phyloP scores from a whole-genome alignment of 2,888 invertebrate genomes.

The Schizotus pectinicornis region DNA sequence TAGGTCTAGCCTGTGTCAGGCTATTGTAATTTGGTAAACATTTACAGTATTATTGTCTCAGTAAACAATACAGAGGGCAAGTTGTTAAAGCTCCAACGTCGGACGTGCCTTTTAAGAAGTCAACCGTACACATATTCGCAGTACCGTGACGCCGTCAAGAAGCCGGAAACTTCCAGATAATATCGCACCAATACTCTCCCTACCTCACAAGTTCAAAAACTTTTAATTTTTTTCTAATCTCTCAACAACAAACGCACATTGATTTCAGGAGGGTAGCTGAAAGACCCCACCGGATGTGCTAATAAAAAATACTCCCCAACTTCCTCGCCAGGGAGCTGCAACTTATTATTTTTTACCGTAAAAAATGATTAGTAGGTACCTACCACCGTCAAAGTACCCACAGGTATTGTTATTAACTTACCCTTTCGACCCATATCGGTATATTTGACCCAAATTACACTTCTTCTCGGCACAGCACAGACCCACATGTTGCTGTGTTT shows the following conservation, averaged over 20 bases:
- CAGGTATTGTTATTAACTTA: too few relatives aligned
- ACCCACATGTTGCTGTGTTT: too few relatives aligned
- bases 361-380: constrained; percentile 3
- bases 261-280: background rate
- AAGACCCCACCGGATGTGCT: constrained; percentile 20
- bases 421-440: too few relatives aligned
- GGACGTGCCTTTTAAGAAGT: constrained; percentile 38
- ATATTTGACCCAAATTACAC: too few relatives aligned
- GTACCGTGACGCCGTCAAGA: constrained; percentile 35
- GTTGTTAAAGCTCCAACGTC: constrained; percentile 30
- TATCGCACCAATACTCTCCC: constrained; percentile 36
- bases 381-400: too few relatives aligned
- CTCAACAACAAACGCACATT: too few relatives aligned
- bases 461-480: too few relatives aligned
- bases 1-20: constrained; percentile 20
- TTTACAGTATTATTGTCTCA: constrained; percentile 33
- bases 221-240: too few relatives aligned
- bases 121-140: constrained; percentile 37
- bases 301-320: constrained; percentile 22
- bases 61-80: constrained; percentile 31
- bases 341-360: background rate
- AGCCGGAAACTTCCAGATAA: constrained; percentile 40
- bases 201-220: background rate
- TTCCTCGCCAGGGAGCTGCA: constrained; percentile 6
- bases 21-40: constrained; percentile 31